Evolutionary conservation across 2,888 invertebrate species (phyloP), one percentile per base, ranked within the genome.

Genomic region (Lordiphosa fenestrarum): DNA sequence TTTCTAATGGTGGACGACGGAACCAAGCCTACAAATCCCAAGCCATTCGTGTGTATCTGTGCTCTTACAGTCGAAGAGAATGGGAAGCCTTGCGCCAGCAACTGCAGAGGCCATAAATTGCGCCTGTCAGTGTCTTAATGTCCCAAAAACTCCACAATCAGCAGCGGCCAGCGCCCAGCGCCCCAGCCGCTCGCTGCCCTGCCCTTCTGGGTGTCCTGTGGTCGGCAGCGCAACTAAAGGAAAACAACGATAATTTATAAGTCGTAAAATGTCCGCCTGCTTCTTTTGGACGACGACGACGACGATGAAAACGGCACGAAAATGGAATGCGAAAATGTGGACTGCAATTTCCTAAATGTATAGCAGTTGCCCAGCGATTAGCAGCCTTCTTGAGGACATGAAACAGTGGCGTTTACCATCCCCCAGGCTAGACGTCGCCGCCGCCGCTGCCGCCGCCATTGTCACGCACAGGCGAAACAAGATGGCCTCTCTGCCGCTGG

Each of bases 51-150:
- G 19, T 36, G 52, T 58, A 12, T 60, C 12, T 47, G 55, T 66
- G 41, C 63, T 63, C 55, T 72, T 72, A 78, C 72, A 77, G 60
- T 69, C 74, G 66, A 73, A 57, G 73, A 73, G 80, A 73, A 76
- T 83, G 81, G 44, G 15, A 44, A 76, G 73, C 71, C 77, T 69
- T 69, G 59, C 48, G 69, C 48, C 68, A 48, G 57, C 56, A 62
- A 58, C 58, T 61, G 68, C 71, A 62, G 61, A 77, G 70, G 85
- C 60, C 69, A 78, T 86, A 86, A 87, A 86, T 87, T 87, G 80
- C 57, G 85, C 67, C 87, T 86, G 86, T 86, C 86, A 87, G 75
- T 86, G 73, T 73, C 85, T 86, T 86, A 86, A 86, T 86, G 87
- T 82, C 87, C 85, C 73, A 75, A 84, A 85, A 84, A 86, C 85